A percentile compares a stretch with the other conserved stretches of the same genome.
phyloP scores from a whole-genome alignment of 2,888 invertebrate species.

The Bombylius major region DNA sequence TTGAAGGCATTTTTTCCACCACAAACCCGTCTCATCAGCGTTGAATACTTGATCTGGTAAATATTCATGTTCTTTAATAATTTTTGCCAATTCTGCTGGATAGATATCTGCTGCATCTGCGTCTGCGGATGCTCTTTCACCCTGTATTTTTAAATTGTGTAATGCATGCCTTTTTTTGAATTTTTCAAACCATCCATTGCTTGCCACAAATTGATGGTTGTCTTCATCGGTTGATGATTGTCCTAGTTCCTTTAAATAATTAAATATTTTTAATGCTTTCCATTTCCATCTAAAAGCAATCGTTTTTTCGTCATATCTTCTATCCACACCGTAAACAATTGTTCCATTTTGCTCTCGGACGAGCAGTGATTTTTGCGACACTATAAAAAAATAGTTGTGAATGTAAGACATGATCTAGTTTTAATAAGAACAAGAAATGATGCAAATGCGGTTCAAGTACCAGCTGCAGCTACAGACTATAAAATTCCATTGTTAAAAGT shows the following conservation, averaged over 20 bases:
- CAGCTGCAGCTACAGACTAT: too few species aligned
- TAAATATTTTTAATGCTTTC: neutral
- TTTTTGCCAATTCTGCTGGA: slow-evolving; percentile 6
- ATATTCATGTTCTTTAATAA: slow-evolving; percentile 11
- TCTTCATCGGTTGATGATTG: neutral
- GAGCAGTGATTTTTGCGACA: too few species aligned
- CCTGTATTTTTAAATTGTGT: slow-evolving; percentile 10
- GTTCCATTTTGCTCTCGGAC: too few species aligned
- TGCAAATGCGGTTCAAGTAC: too few species aligned
- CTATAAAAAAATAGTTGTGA: too few species aligned
- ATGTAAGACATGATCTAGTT: too few species aligned
- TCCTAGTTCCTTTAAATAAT: neutral
- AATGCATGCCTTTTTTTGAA: slow-evolving; percentile 14
- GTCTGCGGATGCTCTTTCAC: slow-evolving; percentile 10
- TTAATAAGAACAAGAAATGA: too few species aligned
- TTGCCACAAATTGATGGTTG: slow-evolving; percentile 6
- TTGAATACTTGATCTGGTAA: slow-evolving; percentile 10
- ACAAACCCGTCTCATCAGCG: slow-evolving; percentile 10
- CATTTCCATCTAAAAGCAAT: too few species aligned
- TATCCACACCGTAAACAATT: too few species aligned
- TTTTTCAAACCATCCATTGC: slow-evolving; percentile 15
- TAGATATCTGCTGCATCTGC: slow-evolving; percentile 6
- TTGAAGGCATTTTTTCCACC: slow-evolving; percentile 7
- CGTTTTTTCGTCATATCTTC: too few species aligned
- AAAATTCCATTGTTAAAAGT: too few species aligned